A percentile compares a stretch with the other conserved stretches of the same genome.
Conservation (phyloP, 2,797 vertebrate species). For the Apodemus agrarius region DNA sequence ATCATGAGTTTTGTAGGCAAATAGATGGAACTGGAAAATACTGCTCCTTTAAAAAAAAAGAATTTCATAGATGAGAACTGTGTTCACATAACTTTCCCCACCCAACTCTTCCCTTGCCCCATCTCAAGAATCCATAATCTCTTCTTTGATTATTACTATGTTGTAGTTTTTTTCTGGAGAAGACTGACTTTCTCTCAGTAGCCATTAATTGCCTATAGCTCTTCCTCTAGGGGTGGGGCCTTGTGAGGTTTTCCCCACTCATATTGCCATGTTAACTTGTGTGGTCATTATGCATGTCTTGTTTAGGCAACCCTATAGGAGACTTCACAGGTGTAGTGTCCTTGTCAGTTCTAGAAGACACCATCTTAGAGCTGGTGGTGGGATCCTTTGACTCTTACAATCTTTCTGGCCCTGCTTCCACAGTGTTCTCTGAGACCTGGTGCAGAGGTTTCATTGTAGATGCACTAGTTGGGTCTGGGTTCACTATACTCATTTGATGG, state of each 20-base stretch:
- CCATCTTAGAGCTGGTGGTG: background rate
- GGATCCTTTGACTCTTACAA: background rate
- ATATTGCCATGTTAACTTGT: background rate
- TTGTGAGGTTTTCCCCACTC: background rate
- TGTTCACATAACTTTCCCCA: background rate
- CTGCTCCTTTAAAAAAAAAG: background rate
- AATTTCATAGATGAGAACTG: background rate
- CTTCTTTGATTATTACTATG: background rate
- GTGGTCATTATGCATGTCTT: background rate
- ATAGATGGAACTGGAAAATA: too few relatives aligned
- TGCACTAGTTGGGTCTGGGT: too few relatives aligned
- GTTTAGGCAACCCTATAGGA: background rate
- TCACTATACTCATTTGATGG: too few relatives aligned
- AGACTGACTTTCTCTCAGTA: background rate
- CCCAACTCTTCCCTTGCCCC: background rate
- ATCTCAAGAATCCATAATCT: background rate
- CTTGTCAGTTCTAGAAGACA: background rate
- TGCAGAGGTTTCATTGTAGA: too few relatives aligned
- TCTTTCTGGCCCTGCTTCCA: background rate
- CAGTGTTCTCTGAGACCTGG: background rate
- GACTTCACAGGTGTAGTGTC: background rate
- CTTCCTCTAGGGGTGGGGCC: background rate
- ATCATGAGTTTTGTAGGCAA: too few relatives aligned
- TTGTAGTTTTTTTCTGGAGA: background rate
- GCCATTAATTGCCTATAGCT: background rate